Base-by-base conservation (phyloP, 2,888 invertebrate genomes). In the Pachymerium ferrugineum region DNA sequence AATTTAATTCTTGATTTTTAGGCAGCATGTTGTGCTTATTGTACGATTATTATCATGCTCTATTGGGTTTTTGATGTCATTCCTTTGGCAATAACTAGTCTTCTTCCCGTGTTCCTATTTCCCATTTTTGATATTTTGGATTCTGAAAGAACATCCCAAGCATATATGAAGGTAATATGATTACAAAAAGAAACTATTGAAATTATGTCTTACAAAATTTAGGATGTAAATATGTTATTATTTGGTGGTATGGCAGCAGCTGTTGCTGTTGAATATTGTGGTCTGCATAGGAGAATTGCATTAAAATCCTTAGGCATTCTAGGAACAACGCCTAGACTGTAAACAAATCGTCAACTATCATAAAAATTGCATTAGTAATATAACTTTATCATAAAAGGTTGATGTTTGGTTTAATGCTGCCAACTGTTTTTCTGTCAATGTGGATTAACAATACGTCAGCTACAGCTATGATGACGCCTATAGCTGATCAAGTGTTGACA, bases 21-120 rank as follows among this genome's bases (percentile, higher is more conserved):
- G 80, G 78, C 78, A 72, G 77, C 76, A n/a, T 74, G 76, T 72
- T 79, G 80, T 74, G 80, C 79, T 3, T 81, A 79, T 75, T 77
- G 77, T 2, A 77, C 81, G 35, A 30, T 78, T 19, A 25, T 78
- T 12, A 78, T 78, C 76, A 75, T 73, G 8, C 35, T 74, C 5
- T 77, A 75, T 68, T 78, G 78, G 78, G 73, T 78, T 16, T 75
- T 76, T n/a, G 76, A 78, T 69, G 76, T 72, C 8, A 22, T 78
- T 10, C 78, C 78, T n/a, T 62, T 78, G 28, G 73, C 78, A n/a
- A 73, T 75, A 10, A 79, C 79, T 12, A 76, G 78, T 10, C 33
- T 79, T 1, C 47, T 79, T 2, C 79, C 79, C 0, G 71, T 78
- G 0, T 74, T 78, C 3, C 68, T 78, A 28, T 54, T 54, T 22